phyloP scores from a whole-genome alignment of 2,113 vertebrate species.

The Cairina moschata region DNA sequence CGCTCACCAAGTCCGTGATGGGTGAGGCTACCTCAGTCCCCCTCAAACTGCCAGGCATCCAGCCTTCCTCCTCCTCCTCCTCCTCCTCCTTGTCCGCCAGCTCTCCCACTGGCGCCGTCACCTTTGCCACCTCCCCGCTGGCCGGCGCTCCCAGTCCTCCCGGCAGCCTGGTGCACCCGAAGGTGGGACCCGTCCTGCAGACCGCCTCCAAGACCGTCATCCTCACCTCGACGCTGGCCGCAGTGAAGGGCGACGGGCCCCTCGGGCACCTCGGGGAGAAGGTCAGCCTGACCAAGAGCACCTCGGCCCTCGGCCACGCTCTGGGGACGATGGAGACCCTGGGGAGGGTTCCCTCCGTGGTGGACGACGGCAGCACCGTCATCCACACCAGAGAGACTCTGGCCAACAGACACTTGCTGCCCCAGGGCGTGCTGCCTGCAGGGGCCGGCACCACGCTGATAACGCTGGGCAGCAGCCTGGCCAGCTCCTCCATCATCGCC shows the following conservation, averaged over 20 bases:
- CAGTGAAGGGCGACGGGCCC: background rate
- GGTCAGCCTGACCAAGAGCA: background rate
- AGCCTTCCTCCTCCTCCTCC: background rate
- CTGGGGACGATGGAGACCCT: conserved; percentile 18
- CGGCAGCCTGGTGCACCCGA: background rate
- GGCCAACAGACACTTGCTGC: conserved; percentile 36
- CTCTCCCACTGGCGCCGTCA: background rate
- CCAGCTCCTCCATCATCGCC: background rate
- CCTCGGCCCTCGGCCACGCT: background rate
- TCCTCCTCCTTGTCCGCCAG: background rate
- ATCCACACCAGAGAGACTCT: conserved; percentile 30
- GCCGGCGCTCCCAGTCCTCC: background rate
- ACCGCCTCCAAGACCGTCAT: conserved; percentile 33
- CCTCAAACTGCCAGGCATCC: background rate
- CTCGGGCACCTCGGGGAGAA: background rate
- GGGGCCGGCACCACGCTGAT: conserved; percentile 7
- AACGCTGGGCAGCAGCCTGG: background rate
- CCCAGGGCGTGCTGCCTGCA: background rate
- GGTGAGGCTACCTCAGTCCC: conserved; percentile 39
- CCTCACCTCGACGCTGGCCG: conserved; percentile 7
- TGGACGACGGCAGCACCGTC: conserved; percentile 50
- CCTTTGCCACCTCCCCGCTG: conserved; percentile 15
- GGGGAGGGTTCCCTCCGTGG: conserved; percentile 58
- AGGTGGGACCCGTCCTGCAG: conserved; percentile 44
- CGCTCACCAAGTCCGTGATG: conserved; percentile 54